Base-by-base conservation (phyloP, 2,888 invertebrate species). In the Meta bourneti region DNA sequence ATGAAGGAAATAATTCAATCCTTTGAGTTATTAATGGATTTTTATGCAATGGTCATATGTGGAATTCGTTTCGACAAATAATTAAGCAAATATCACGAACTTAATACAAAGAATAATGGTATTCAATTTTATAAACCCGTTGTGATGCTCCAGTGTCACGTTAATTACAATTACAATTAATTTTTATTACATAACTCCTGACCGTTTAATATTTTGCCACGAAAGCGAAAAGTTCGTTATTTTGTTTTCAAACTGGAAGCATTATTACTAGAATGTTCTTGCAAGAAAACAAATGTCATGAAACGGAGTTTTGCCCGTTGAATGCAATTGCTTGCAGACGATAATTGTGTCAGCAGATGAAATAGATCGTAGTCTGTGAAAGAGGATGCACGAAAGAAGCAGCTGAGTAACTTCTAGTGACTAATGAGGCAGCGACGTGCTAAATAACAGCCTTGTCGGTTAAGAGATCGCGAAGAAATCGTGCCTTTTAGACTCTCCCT, bases 261-360 rank as follows among this genome's bases (percentile, higher is more conserved):
- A 34, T 34, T 34, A 34, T 34, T 34, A 34, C 34, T 34, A 34
- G 34, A 34, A 34, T 34, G 34, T 34, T 34, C 34, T 34, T 34
- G 34, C 4, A 34, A 34, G 34, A 34, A 34, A 34, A 34, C 34
- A 4, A 34, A 34, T 34, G 34, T 34, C 34, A 34, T 34, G n/a
- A 51, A 77, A 6, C 34, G n/a, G 16, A 13, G n/a, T 49, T 74
- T 77, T 79, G 52, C 54, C 34, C 13, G 20, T 19, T 79, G 34
- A 61, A 20, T 61, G 61, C 61, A 13, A 79, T 61, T 79, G 61
- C 20, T 8, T 11, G 13, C 16, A 16, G 6, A 79, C 51, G 61
- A 61, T 79, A 79, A 79, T 79, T 79, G 34, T 79, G 61, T 61
- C 79, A 79, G 61, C 34, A 79, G 61, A 61, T 79, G 61, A 79